These are phyloP conservation scores for Salvelinus sp. DNA, from an alignment of 2,113 vertebrate species.

Conservation along the genomic window DNA sequence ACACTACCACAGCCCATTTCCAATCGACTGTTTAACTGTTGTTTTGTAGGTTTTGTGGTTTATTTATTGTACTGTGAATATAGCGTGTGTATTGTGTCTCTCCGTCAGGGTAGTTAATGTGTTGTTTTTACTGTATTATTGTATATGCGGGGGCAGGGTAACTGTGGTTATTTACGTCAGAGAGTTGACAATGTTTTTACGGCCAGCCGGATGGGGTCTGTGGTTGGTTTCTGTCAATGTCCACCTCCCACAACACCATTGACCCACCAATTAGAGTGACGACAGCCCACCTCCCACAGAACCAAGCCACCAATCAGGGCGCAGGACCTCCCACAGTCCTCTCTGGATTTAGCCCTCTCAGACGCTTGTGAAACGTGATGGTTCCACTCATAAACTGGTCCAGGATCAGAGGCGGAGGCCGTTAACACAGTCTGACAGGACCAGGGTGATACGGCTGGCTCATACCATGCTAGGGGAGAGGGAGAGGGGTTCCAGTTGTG, in stretches of 20 bases:
- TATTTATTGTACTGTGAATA: not conserved
- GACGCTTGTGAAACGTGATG: conserved; percentile 33
- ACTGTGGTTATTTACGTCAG: conserved; percentile 41
- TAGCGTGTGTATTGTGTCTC: conserved; percentile 18
- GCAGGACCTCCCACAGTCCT: conserved; percentile 46
- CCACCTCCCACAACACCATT: conserved; percentile 6
- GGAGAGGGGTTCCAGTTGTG: conserved; percentile 25
- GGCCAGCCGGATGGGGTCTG: conserved; percentile 44
- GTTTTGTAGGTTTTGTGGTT: no score
- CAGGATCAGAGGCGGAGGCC: conserved; percentile 48
- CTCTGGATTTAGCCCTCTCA: conserved; percentile 35
- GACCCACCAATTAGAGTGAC: no score
- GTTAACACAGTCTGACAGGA: conserved; percentile 50
- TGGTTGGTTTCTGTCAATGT: conserved; percentile 49
- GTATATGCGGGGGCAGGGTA: conserved; percentile 26
- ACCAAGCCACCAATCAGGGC: conserved; percentile 16
- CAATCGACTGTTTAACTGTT: no score
- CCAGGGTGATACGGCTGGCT: conserved; percentile 14
- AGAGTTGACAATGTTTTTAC: conserved; percentile 48
- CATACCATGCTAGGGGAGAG: conserved; percentile 8
- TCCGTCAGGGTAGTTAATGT: not conserved
- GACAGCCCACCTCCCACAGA: conserved; percentile 28
- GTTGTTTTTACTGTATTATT: conserved; percentile 32
- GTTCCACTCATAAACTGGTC: conserved; percentile 60
- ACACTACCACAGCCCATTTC: no score